Evolutionary conservation across 2,113 vertebrate genomes (phyloP), one percentile per base, ranked within the genome.

Genomic region (Dermatemys mawii): DNA sequence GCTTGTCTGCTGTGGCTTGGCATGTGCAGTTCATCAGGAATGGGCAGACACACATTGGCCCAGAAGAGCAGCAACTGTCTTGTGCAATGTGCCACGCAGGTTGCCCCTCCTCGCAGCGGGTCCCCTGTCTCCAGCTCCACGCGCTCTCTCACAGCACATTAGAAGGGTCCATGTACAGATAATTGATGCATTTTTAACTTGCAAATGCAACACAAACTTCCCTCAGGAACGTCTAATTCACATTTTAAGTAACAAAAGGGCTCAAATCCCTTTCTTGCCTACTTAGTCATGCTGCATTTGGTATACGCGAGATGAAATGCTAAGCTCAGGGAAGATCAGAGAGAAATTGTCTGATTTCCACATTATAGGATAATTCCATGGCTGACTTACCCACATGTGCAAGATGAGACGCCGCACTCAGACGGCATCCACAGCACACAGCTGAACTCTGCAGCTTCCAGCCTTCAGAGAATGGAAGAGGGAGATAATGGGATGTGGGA

Each of bases 261-360:
- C 93, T 97, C 96, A 93, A 94, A 94, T 95, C 96, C 94, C 89
- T 95, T 97, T 97, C 96, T 97, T 96, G 96, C 94, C 96, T 96
- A 97, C 95, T 97, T 97, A 97, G 97, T 97, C 96, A 96, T 97
- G 96, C 97, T 94, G 96, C 93, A 94, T 97, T 97, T 97, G 95
- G 93, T 93, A 94, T 91, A 94, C 95, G 96, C 84, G 8, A 97
- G 96, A 97, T 96, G 96, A 97, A 97, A 96, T 95, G 92, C 96
- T 96, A 96, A 96, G 97, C 96, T 95, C 81, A 49, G 94, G 95
- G 91, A 97, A 96, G 97, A 96, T 97, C 97, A 97, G 97, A 97
- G 96, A 90, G 95, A 96, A 97, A 95, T 94, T 88, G 97, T 93
- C 93, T 93, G 94, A 97, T 95, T 97, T 96, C 96, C 95, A 97